These are phyloP conservation scores for Colinus virginianus DNA, from an alignment of 2,113 vertebrate genomes.

Conservation along the genomic window DNA sequence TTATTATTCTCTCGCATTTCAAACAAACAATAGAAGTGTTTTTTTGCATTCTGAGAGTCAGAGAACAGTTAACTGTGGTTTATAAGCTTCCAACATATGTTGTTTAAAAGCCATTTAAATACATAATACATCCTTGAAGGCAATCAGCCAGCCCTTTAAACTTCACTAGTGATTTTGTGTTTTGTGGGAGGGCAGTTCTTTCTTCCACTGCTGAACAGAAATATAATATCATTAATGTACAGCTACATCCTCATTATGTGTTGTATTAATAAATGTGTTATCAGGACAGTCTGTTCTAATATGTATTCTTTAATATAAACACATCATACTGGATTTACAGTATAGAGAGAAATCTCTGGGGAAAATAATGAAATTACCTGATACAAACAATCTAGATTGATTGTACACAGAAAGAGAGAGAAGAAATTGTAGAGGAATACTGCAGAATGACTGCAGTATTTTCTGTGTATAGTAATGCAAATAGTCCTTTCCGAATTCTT, in stretches of 20 bases:
- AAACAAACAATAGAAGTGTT: constrained; percentile 50
- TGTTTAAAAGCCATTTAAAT: constrained; percentile 57
- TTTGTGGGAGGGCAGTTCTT: background rate
- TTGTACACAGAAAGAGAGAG: background rate
- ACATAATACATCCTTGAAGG: constrained; percentile 14
- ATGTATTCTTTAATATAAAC: constrained; percentile 63
- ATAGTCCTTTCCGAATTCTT: background rate
- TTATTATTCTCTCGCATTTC: constrained; percentile 23
- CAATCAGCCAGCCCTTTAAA: constrained; percentile 15
- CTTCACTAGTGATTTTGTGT: background rate
- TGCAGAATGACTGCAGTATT: background rate
- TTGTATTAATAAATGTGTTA: constrained; percentile 68
- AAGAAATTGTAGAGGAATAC: background rate
- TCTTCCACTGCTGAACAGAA: constrained; percentile 41
- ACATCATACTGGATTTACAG: constrained; percentile 61
- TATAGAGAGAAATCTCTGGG: background rate
- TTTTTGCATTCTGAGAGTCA: background rate
- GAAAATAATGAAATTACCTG: constrained; percentile 37
- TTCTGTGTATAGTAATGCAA: background rate
- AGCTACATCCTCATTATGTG: constrained; percentile 56
- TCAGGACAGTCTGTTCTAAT: constrained; percentile 33
- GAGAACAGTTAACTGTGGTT: background rate
- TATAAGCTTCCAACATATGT: constrained; percentile 36
- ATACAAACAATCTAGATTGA: constrained; percentile 28
- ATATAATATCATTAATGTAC: constrained; percentile 26